Conservation (phyloP, 2,888 invertebrate genomes). For the Schizotus pectinicornis region DNA sequence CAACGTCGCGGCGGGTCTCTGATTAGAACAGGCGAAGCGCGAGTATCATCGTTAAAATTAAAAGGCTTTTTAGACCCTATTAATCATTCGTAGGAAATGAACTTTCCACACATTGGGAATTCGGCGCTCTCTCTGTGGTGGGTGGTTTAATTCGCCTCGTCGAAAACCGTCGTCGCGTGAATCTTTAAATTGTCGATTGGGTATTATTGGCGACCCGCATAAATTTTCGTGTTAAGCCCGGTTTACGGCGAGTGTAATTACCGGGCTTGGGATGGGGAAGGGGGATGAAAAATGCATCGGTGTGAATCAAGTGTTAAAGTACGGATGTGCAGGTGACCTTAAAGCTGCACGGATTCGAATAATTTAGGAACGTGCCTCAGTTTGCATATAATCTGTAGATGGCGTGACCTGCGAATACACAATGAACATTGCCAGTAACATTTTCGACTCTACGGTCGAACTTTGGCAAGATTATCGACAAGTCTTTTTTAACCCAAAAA, state of each 20-base stretch:
- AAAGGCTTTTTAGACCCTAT: constrained; percentile 2
- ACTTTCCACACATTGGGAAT: constrained; percentile 10
- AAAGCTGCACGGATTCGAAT: too few relatives aligned
- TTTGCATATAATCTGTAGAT: too few relatives aligned
- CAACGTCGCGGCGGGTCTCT: not conserved
- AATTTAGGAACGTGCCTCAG: too few relatives aligned
- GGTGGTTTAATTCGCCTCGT: constrained; percentile 6
- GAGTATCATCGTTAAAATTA: not conserved
- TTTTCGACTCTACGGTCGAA: too few relatives aligned
- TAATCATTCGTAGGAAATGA: constrained; percentile 4
- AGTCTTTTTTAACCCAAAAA: too few relatives aligned
- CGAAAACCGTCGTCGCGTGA: constrained; percentile 3
- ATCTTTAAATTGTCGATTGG: constrained; percentile 13
- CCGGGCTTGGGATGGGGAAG: constrained; percentile 8
- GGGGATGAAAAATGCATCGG: constrained; percentile 5
- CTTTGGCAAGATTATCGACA: too few relatives aligned
- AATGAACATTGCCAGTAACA: too few relatives aligned
- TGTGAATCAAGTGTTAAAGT: not conserved
- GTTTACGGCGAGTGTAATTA: constrained; percentile 16
- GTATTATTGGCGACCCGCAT: constrained; percentile 7
- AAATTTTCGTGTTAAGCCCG: constrained; percentile 15
- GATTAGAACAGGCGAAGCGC: not conserved
- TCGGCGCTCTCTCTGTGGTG: not conserved
- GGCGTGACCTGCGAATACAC: too few relatives aligned
- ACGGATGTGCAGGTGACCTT: too few relatives aligned